A percentile compares a stretch with the other conserved stretches of the same genome.
Evolutionary conservation across 2,797 vertebrate genomes (phyloP).

Genomic region (Karalla daura): DNA sequence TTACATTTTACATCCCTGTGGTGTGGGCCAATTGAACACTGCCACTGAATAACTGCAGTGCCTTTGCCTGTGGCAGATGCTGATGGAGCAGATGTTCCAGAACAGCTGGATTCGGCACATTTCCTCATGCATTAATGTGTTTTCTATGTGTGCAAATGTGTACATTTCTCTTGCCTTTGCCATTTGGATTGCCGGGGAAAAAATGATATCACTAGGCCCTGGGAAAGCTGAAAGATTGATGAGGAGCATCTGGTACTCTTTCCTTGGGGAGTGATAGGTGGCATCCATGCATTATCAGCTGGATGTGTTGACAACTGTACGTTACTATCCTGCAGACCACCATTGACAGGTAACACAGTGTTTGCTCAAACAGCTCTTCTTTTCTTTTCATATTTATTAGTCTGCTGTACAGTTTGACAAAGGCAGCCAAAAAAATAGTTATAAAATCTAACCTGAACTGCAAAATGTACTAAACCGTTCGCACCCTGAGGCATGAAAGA

Average conservation of each 20-base stretch:
- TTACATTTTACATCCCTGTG: neutral
- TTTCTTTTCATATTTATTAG: slow-evolving; percentile 27
- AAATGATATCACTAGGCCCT: slow-evolving; percentile 27
- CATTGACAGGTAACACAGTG: slow-evolving; percentile 22
- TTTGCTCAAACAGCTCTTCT: slow-evolving; percentile 20
- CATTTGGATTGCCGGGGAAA: slow-evolving; percentile 37
- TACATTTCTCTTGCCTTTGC: slow-evolving; percentile 11
- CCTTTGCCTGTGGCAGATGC: neutral
- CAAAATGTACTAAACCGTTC: slow-evolving; percentile 30
- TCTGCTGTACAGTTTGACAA: slow-evolving; percentile 16
- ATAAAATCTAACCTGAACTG: slow-evolving; percentile 22
- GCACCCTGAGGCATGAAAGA: slow-evolving; percentile 54
- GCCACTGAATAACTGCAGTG: neutral
- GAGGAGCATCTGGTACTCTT: slow-evolving; percentile 55
- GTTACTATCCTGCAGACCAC: slow-evolving; percentile 22
- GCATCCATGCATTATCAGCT: slow-evolving; percentile 51
- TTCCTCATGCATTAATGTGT: slow-evolving; percentile 8
- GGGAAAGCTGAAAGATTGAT: slow-evolving; percentile 51
- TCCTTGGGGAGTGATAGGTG: slow-evolving; percentile 39
- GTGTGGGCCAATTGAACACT: neutral
- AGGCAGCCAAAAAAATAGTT: slow-evolving; percentile 5
- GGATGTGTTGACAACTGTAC: slow-evolving; percentile 32
- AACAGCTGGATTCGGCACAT: slow-evolving; percentile 12
- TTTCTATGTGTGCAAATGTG: slow-evolving; percentile 6
- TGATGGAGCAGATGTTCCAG: slow-evolving; percentile 34